Conservation (phyloP, 2,797 vertebrate genomes). For the Coreius guichenoti region DNA sequence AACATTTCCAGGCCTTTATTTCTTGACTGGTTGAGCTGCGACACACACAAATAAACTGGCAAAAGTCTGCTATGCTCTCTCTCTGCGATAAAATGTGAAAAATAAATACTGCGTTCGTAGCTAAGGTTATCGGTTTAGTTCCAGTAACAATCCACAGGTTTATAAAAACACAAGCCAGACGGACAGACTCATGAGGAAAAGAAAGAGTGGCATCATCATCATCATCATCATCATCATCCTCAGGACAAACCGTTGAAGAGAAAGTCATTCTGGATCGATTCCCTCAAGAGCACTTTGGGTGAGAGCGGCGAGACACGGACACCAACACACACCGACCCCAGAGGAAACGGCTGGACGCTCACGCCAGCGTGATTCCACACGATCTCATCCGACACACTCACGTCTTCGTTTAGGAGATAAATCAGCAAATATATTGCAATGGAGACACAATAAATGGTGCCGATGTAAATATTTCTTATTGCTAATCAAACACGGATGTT, state of each 20-base stretch:
- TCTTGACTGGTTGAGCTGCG: slow-evolving; percentile 79
- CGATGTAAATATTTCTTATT: slow-evolving; percentile 54
- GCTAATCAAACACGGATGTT: slow-evolving; percentile 58
- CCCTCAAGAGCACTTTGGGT: slow-evolving; percentile 84
- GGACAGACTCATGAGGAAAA: slow-evolving; percentile 71
- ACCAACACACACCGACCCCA: slow-evolving; percentile 24
- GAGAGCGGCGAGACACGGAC: slow-evolving; percentile 73
- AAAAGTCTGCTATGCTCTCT: slow-evolving; percentile 64
- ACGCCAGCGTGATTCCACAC: too few species aligned
- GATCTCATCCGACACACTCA: neutral
- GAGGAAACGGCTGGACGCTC: too few species aligned
- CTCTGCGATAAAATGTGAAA: slow-evolving; percentile 76
- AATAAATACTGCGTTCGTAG: slow-evolving; percentile 73
- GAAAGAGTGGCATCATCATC: slow-evolving; percentile 67
- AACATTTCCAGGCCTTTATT: slow-evolving; percentile 80
- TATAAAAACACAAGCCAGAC: slow-evolving; percentile 69
- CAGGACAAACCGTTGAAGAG: neutral
- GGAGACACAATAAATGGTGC: neutral
- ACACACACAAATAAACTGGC: slow-evolving; percentile 78
- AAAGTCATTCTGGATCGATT: slow-evolving; percentile 63
- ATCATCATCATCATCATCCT: neutral
- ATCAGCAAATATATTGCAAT: neutral
- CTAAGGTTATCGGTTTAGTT: slow-evolving; percentile 71
- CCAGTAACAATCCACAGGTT: slow-evolving; percentile 80
- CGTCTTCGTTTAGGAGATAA: neutral